Evolutionary conservation across 2,113 vertebrate species (phyloP), one percentile per base, ranked within the genome.

Genomic region (Pterocles orientalis): DNA sequence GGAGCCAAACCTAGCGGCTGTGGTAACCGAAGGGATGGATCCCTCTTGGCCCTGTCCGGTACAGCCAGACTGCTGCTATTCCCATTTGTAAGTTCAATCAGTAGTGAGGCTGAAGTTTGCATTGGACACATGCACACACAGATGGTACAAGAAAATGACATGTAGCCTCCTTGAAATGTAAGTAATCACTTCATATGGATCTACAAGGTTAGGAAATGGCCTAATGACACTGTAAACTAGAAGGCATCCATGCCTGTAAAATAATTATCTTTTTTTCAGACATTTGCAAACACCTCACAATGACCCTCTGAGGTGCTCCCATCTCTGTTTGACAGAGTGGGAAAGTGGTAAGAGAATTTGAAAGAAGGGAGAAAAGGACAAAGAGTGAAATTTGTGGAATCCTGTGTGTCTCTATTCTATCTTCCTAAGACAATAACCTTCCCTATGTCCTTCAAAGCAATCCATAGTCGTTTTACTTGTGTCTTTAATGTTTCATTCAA

Each of bases 401-500:
- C 21, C 26, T 41, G 18, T 47, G 28, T 3, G 2, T 75, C 16
- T 5, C 39, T 60, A 3, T 45, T 89, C 43, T 41, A 1, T 10
- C 56, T 82, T 75, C 76, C 45, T 26, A 50, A 34, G 39, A 77
- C 19, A 39, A 57, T 94, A 76, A 88, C 71, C 31, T 94, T 91
- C 48, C 21, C 21, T 45, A 20, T 70, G 79, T 72, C 73, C 78
- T 94, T 62, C 73, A 94, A 58, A 91, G 21, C 16, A 82, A 69
- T 65, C 36, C 41, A 45, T 43, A 62, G 45, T 29, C 1, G 0
- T 82, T 90, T 88, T 80, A 60, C 54, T 69, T 83, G 45, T 95
- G 77, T 86, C 82, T 91, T 88, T 88, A 82, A 88, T 88, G 66
- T 94, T 96, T 92, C 82, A 51, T 90, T 92, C 75, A 88, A 66